Evolutionary conservation across 2,113 vertebrate species (phyloP).

Genomic region (Scytalopus superciliaris): DNA sequence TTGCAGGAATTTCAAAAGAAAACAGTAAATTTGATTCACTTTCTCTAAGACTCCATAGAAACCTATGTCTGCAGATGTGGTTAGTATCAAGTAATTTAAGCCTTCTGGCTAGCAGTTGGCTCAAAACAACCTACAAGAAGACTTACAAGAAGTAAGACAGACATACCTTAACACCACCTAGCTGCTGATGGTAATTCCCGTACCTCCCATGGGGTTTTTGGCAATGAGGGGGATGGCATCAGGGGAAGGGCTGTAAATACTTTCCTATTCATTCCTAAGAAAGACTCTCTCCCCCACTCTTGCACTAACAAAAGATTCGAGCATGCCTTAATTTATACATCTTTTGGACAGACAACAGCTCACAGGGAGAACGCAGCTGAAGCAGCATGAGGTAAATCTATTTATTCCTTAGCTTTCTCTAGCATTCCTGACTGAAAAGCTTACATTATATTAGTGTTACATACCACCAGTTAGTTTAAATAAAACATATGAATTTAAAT

Average conservation of each 20-base stretch:
- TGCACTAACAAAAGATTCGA: constrained; percentile 9
- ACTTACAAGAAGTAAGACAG: not conserved
- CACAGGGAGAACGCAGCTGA: not conserved
- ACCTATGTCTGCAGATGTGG: not conserved
- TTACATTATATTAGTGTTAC: constrained; percentile 36
- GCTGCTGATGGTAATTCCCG: not conserved
- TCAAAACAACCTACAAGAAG: not conserved
- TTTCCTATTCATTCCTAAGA: not conserved
- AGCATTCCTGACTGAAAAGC: constrained; percentile 38
- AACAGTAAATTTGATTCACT: not conserved
- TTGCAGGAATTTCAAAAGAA: not conserved
- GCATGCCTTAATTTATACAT: constrained; percentile 31
- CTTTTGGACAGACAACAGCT: not conserved
- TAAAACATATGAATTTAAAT: constrained; percentile 17
- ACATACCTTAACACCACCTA: not conserved
- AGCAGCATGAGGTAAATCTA: constrained; percentile 55
- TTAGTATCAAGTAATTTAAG: not conserved
- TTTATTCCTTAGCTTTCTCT: constrained; percentile 28
- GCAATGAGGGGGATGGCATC: not conserved
- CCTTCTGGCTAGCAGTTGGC: not conserved
- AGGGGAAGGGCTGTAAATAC: not conserved
- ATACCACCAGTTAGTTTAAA: constrained; percentile 43
- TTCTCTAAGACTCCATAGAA: not conserved
- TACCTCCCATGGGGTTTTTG: not conserved
- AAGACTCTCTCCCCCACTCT: not conserved